Evolutionary conservation across 2,113 vertebrate species (phyloP).

Genomic region (Pituophis catenifer): DNA sequence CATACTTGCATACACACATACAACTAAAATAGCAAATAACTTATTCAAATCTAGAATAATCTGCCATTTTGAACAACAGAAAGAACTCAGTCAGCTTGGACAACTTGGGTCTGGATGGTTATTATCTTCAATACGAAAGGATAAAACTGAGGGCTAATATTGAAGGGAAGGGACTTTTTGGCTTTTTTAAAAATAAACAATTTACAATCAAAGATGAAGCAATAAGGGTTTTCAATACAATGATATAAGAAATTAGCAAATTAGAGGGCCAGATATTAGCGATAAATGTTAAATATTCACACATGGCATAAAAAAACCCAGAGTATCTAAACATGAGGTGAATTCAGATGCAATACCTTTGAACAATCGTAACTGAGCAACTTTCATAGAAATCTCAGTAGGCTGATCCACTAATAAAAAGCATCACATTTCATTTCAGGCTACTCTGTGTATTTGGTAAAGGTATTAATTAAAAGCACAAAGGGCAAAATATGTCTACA

Average conservation of each 20-base stretch:
- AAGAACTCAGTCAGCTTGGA: not conserved
- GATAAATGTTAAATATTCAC: not conserved
- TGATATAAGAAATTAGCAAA: not conserved
- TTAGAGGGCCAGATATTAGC: not conserved
- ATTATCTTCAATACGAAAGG: not conserved
- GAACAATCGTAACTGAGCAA: not conserved
- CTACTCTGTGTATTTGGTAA: not conserved
- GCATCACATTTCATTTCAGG: not conserved
- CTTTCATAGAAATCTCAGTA: not conserved
- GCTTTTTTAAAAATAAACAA: not conserved
- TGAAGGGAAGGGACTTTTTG: not conserved
- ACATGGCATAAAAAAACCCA: not conserved
- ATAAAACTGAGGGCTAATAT: too few species aligned
- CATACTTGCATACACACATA: not conserved
- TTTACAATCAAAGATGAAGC: not conserved
- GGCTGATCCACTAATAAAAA: not conserved
- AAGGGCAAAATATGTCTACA: not conserved
- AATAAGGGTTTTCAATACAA: not conserved
- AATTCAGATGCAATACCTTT: not conserved
- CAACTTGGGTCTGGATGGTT: not conserved
- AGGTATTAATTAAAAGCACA: not conserved
- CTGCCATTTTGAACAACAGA: not conserved
- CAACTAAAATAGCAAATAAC: not conserved
- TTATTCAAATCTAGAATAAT: not conserved
- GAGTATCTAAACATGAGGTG: not conserved